Evolutionary conservation across 1,140 invertebrate species (phyloP).

Genomic region (Papilio aristodemus): DNA sequence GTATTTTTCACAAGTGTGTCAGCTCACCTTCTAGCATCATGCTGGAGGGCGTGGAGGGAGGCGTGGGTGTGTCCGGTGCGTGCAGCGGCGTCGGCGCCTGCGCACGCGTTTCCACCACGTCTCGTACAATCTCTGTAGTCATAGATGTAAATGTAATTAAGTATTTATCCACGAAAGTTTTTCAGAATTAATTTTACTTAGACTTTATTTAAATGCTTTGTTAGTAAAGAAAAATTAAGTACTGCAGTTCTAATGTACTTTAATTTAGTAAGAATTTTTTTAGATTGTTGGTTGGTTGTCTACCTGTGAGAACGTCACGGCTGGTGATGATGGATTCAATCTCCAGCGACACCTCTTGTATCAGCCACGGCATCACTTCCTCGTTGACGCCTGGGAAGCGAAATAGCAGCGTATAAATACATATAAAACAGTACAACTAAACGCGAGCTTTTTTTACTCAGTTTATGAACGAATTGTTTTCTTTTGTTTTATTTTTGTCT

Average conservation of each 20-base stretch:
- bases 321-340: conserved; percentile 89
- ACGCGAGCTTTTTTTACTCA: no score
- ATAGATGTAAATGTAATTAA: neutral
- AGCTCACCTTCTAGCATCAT: conserved; percentile 41
- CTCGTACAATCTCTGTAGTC: conserved; percentile 84
- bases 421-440: no score
- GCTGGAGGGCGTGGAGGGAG: conserved; percentile 36
- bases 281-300: no score
- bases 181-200: no score
- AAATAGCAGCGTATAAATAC: neutral
- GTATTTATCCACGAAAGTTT: no score
- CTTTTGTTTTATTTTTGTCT: neutral
- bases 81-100: conserved; percentile 74
- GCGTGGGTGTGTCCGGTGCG: conserved; percentile 41
- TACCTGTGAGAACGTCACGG: conserved; percentile 88
- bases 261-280: neutral
- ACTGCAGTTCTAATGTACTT: no score
- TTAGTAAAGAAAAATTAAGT: no score
- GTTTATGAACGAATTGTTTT: neutral
- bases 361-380: conserved; percentile 93
- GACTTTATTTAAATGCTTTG: no score
- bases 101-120: conserved; percentile 86
- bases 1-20: neutral
- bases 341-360: conserved; percentile 89
- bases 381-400: conserved; percentile 85